These are phyloP conservation scores for Falcaria lacertinaria DNA, from an alignment of 2,888 invertebrate genomes.

Conservation along the genomic window DNA sequence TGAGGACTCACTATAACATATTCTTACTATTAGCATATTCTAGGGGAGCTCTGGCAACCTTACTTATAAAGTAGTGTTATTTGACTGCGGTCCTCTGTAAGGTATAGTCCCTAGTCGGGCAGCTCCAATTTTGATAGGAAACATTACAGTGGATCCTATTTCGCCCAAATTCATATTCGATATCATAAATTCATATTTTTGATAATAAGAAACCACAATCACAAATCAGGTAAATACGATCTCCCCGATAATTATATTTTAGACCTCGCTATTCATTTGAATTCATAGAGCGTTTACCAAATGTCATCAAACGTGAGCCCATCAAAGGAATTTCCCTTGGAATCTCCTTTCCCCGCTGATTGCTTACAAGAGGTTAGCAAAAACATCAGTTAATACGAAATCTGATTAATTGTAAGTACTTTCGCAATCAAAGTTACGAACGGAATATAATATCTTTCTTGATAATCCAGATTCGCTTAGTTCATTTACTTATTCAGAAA, in stretches of 20 bases:
- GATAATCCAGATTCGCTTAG: neutral
- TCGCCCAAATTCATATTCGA: no score
- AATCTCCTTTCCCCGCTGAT: conserved; percentile 29
- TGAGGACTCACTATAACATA: no score
- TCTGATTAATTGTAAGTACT: neutral
- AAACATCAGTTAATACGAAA: conserved; percentile 4
- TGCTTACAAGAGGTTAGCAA: conserved; percentile 20
- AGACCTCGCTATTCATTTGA: conserved; percentile 12
- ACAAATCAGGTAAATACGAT: neutral
- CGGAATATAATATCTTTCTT: conserved; percentile 1
- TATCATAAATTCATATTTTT: no score
- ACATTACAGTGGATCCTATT: no score
- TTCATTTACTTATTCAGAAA: neutral
- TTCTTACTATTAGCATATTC: no score
- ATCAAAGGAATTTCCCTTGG: conserved; percentile 23
- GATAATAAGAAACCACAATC: neutral
- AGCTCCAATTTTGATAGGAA: no score
- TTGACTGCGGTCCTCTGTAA: no score
- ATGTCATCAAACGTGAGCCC: conserved; percentile 21
- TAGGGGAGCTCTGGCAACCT: no score
- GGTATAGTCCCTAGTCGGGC: no score
- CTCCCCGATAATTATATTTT: neutral
- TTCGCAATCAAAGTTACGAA: neutral
- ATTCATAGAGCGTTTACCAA: conserved; percentile 17
- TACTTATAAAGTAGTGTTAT: no score